These are phyloP conservation scores for Xestia c-nigrum DNA, from an alignment of 2,888 invertebrate genomes.

Conservation along the genomic window DNA sequence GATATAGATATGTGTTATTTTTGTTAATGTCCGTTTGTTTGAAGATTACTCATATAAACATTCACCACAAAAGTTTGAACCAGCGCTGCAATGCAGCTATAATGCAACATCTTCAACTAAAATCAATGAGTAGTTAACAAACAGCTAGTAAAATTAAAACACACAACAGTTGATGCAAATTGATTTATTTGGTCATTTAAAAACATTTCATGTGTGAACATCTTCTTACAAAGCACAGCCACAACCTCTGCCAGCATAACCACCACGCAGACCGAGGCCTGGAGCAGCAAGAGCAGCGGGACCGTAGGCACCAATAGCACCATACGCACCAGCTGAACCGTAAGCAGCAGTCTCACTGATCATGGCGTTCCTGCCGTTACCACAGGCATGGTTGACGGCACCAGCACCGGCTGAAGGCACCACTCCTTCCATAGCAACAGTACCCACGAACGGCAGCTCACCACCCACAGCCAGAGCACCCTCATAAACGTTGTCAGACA, in stretches of 20 bases:
- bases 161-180: no score
- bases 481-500: constrained; percentile 61
- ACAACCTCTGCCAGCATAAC: constrained; percentile 23
- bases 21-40: no score
- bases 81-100: no score
- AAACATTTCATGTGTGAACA: no score
- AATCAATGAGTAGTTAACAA: no score
- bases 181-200: no score
- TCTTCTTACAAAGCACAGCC: not conserved
- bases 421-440: constrained; percentile 73
- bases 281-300: constrained; percentile 7
- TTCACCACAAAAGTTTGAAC: no score
- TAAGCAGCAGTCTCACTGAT: constrained; percentile 48
- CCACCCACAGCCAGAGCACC: constrained; percentile 67
- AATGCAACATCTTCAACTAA: no score
- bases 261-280: not conserved
- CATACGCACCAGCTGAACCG: constrained; percentile 17
- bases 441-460: constrained; percentile 73
- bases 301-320: constrained; percentile 26
- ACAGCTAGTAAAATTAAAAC: no score
- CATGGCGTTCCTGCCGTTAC: constrained; percentile 68
- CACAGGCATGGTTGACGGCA: constrained; percentile 74
- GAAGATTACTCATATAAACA: no score
- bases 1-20: no score
- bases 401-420: constrained; percentile 75